These are phyloP conservation scores for Mesembrinibis cayennensis DNA, from an alignment of 2,113 vertebrate species.

Conservation along the genomic window DNA sequence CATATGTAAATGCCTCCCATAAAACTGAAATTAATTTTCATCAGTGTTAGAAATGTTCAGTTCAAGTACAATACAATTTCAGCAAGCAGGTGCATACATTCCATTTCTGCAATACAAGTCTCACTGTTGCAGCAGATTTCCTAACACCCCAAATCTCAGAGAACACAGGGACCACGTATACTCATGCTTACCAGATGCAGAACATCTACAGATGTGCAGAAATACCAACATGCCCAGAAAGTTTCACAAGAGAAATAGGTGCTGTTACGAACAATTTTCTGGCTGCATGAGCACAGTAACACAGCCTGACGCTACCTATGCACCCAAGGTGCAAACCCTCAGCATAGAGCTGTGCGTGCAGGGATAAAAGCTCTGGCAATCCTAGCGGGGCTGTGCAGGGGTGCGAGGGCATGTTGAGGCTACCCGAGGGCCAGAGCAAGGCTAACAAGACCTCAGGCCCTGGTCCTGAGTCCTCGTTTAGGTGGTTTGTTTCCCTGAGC, in stretches of 20 bases:
- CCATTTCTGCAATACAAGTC: neutral
- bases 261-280: neutral
- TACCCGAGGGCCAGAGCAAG: neutral
- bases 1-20: constrained; percentile 78
- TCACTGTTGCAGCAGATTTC: neutral
- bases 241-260: neutral
- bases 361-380: neutral
- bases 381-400: neutral
- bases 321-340: neutral
- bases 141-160: neutral
- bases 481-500: neutral
- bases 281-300: neutral
- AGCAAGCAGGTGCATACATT: constrained; percentile 58
- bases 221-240: neutral
- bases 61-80: constrained; percentile 63
- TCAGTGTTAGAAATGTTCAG: constrained; percentile 65
- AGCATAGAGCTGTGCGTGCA: neutral
- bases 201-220: constrained; percentile 31
- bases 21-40: constrained; percentile 81
- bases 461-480: accelerated
- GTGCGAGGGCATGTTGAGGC: neutral
- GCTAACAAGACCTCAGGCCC: neutral
- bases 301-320: neutral
- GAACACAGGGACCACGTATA: neutral
- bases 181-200: neutral